Percentiles rank a stretch among this genome's conserved stretches.
These are phyloP conservation scores for Uropsilus gracilis DNA, from an alignment of 2,113 vertebrate genomes.

Conservation along the genomic window DNA sequence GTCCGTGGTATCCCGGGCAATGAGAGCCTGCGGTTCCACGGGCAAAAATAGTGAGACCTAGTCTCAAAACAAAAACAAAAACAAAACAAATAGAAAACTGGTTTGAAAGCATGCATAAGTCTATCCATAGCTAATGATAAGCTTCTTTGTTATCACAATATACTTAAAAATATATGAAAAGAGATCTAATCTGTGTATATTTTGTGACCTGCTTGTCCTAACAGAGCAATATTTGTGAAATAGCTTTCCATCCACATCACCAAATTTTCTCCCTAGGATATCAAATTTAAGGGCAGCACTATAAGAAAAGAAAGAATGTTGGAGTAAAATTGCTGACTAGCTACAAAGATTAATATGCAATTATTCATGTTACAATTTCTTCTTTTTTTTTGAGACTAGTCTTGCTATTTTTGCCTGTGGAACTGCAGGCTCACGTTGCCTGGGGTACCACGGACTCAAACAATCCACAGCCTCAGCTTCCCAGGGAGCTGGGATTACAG, in stretches of 20 bases:
- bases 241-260: not conserved
- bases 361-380: not conserved
- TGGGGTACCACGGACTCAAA: too few relatives aligned
- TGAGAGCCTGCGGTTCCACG: too few relatives aligned
- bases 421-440: too few relatives aligned
- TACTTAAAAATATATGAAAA: conserved; percentile 5
- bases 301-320: conserved; percentile 13
- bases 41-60: too few relatives aligned
- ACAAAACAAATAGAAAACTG: not conserved
- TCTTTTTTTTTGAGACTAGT: too few relatives aligned
- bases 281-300: conserved; percentile 13
- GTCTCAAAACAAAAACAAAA: not conserved
- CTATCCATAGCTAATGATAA: not conserved
- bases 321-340: not conserved
- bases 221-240: not conserved
- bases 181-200: not conserved
- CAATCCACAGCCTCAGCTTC: too few relatives aligned
- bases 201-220: not conserved
- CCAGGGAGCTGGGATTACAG: too few relatives aligned
- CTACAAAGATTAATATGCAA: not conserved
- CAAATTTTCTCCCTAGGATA: not conserved
- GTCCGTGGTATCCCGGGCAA: too few relatives aligned
- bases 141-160: not conserved
- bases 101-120: not conserved
- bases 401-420: too few relatives aligned